Conservation (phyloP, 1,140 invertebrate genomes). For the Orchesella cincta region DNA sequence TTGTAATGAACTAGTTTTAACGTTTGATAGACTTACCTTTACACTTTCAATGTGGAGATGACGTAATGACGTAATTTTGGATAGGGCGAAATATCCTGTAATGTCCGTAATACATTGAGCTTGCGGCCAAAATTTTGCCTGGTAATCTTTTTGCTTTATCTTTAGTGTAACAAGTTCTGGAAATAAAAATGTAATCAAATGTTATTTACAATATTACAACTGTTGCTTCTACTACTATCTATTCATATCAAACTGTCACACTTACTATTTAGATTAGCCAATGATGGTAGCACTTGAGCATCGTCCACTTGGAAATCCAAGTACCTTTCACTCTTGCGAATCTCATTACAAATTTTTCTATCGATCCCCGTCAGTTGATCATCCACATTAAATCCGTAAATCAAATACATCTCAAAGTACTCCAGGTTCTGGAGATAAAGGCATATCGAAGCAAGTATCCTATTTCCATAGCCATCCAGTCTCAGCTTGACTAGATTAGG, state of each 20-base stretch:
- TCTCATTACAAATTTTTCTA: neutral
- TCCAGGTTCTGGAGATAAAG: constrained; percentile 33
- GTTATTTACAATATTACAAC: neutral
- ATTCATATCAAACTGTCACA: neutral
- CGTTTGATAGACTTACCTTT: constrained; percentile 31
- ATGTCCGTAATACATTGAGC: constrained; percentile 36
- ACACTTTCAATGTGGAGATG: constrained; percentile 31
- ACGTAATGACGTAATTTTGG: constrained; percentile 15
- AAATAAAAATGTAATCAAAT: neutral
- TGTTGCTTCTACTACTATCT: neutral
- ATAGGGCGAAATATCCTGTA: constrained; percentile 24
- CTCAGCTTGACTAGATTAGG: constrained; percentile 21
- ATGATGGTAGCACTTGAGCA: neutral
- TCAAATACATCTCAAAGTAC: constrained; percentile 23
- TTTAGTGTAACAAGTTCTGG: constrained; percentile 11
- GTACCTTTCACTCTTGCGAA: neutral
- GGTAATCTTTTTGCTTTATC: constrained; percentile 37
- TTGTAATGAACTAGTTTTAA: neutral
- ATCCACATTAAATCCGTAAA: constrained; percentile 41
- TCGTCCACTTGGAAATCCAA: neutral
- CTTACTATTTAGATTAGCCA: constrained; percentile 27
- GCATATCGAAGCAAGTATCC: constrained; percentile 32
- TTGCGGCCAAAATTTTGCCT: constrained; percentile 38
- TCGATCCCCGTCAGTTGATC: constrained; percentile 37
- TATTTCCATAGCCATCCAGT: constrained; percentile 37